Percentiles rank a stretch among this genome's conserved stretches.
Evolutionary conservation across 1,140 invertebrate species (phyloP).

Genomic region (Drosophila pandora): DNA sequence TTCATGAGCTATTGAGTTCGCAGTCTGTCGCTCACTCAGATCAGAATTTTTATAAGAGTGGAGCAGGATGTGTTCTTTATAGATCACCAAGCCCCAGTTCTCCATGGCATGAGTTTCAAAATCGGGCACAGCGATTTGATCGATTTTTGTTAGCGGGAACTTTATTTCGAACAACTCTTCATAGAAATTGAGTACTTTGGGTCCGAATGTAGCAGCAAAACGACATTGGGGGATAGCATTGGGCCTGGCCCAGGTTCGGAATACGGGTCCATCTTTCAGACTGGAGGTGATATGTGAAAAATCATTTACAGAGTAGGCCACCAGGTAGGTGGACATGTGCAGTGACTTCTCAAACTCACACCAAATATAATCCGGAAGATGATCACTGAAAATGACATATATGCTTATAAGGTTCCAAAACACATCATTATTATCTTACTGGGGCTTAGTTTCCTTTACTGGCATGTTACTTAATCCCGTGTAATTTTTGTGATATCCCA

Average conservation of each 20-base stretch:
- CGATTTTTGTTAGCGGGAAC: slow-evolving; percentile 88
- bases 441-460: neutral
- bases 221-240: slow-evolving; percentile 87
- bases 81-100: slow-evolving; percentile 87
- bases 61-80: slow-evolving; percentile 63
- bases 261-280: slow-evolving; percentile 85
- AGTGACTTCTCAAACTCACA: neutral
- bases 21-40: slow-evolving; percentile 86
- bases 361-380: neutral
- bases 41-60: slow-evolving; percentile 84
- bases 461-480: neutral
- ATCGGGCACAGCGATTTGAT: slow-evolving; percentile 91
- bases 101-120: slow-evolving; percentile 90
- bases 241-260: slow-evolving; percentile 85
- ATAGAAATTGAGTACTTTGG: slow-evolving; percentile 86
- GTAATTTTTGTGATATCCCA: neutral
- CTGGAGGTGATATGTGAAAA: slow-evolving; percentile 83
- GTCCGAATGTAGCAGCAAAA: slow-evolving; percentile 86
- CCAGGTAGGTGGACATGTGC: neutral
- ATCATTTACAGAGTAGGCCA: slow-evolving; percentile 3
- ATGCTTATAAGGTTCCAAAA: neutral
- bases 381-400: neutral
- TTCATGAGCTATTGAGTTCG: slow-evolving; percentile 89
- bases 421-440: neutral
- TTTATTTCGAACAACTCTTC: slow-evolving; percentile 89